Evolutionary conservation across 2,888 invertebrate genomes (phyloP).

Genomic region (Drosophila mulleri): DNA sequence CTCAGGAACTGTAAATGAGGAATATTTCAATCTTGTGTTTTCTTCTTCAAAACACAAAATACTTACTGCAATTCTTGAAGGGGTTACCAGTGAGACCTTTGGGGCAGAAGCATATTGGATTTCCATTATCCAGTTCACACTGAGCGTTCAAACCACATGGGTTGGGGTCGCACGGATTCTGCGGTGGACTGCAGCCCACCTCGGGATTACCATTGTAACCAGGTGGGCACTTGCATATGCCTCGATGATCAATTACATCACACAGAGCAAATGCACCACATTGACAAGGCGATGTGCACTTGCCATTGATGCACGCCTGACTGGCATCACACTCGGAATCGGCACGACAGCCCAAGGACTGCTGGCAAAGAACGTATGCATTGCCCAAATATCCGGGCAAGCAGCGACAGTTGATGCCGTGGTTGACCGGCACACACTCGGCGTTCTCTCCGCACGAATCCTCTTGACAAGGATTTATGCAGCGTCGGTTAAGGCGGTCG

Average conservation of each 20-base stretch:
- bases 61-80: conserved; percentile 95
- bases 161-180: conserved; percentile 92
- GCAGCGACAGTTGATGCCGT: conserved; percentile 91
- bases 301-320: conserved; percentile 91
- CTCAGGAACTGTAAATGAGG: conserved; percentile 90
- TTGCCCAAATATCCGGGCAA: conserved; percentile 91
- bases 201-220: conserved; percentile 93
- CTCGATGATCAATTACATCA: conserved; percentile 91
- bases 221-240: conserved; percentile 92
- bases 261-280: conserved; percentile 93
- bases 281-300: conserved; percentile 91
- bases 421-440: conserved; percentile 91
- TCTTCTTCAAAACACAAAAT: conserved; percentile 31
- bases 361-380: conserved; percentile 89
- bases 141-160: conserved; percentile 95
- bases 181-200: conserved; percentile 89
- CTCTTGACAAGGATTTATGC: conserved; percentile 92
- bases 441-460: conserved; percentile 94
- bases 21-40: neutral
- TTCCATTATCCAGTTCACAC: conserved; percentile 93
- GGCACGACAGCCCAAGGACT: conserved; percentile 89
- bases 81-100: conserved; percentile 96
- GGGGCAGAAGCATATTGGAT: conserved; percentile 95
- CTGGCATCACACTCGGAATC: conserved; percentile 90
- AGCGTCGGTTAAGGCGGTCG: conserved; percentile 92